Percentiles rank a stretch among this genome's conserved stretches.
phyloP scores from a whole-genome alignment of 2,888 invertebrate species.

The Drosophila ezoana region DNA sequence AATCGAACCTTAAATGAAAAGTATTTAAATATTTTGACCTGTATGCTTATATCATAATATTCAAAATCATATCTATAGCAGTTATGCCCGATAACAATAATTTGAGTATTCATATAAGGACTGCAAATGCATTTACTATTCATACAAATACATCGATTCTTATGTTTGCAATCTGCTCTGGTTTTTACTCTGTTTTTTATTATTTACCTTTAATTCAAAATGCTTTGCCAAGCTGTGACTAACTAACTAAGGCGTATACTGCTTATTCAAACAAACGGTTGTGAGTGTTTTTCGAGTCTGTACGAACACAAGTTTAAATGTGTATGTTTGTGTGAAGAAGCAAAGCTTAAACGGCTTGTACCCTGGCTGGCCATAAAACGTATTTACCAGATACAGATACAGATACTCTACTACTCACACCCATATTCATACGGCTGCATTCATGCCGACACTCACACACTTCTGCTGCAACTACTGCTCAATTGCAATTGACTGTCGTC shows the following conservation, averaged over 20 bases:
- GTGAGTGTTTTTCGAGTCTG: slow-evolving; percentile 15
- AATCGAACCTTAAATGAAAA: too few relatives aligned
- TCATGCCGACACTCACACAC: slow-evolving; percentile 2
- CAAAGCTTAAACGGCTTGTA: slow-evolving; percentile 52
- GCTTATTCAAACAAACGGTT: slow-evolving; percentile 59
- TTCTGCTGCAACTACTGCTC: slow-evolving; percentile 29
- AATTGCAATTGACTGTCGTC: slow-evolving; percentile 47
- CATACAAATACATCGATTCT: too few relatives aligned
- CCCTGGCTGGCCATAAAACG: slow-evolving; percentile 52
- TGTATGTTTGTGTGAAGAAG: slow-evolving; percentile 43
- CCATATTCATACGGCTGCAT: slow-evolving; percentile 12
- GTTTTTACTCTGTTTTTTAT: background rate
- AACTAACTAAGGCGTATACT: slow-evolving; percentile 44
- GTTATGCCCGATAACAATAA: too few relatives aligned
- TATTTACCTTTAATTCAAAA: slow-evolving; percentile 45
- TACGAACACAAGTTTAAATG: background rate
- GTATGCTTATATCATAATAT: too few relatives aligned
- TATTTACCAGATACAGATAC: slow-evolving; percentile 66
- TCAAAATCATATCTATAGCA: too few relatives aligned
- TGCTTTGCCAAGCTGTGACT: slow-evolving; percentile 22
- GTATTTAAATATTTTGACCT: too few relatives aligned
- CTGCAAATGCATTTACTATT: too few relatives aligned
- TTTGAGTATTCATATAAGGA: background rate
- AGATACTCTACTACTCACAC: slow-evolving; percentile 22
- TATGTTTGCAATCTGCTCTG: background rate